Evolutionary conservation across 1,140 invertebrate genomes (phyloP).

Genomic region (Meloidogyne hapla): DNA sequence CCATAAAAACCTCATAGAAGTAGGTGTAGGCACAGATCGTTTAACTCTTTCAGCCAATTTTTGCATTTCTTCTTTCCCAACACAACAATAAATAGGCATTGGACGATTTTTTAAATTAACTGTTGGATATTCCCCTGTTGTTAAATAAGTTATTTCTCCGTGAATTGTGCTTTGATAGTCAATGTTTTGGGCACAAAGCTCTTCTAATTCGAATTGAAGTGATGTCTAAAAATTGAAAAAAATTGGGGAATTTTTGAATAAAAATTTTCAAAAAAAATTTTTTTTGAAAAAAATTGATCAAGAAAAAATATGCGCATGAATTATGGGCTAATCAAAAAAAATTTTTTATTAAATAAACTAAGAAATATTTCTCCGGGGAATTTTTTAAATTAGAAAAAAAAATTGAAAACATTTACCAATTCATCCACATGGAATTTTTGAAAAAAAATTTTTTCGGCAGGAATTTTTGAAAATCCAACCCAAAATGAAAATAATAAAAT

Average conservation of each 20-base stretch:
- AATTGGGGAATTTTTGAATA: no score
- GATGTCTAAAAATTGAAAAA: slow-evolving; percentile 27
- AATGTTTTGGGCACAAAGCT: slow-evolving; percentile 40
- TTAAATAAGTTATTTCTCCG: slow-evolving; percentile 44
- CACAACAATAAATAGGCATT: slow-evolving; percentile 33
- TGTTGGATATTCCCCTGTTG: slow-evolving; percentile 47
- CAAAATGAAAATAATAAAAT: no score
- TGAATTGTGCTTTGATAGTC: slow-evolving; percentile 41
- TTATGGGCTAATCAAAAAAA: no score
- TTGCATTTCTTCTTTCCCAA: slow-evolving; percentile 29
- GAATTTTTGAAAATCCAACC: no score
- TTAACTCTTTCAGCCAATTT: slow-evolving; percentile 5
- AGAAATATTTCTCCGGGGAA: no score
- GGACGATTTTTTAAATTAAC: slow-evolving; percentile 30
- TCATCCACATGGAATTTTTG: no score
- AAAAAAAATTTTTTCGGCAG: no score
- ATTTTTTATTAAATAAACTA: no score
- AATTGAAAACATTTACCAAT: no score
- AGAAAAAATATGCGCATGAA: no score
- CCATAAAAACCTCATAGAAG: background rate
- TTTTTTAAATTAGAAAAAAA: no score
- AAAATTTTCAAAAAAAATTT: slow-evolving; percentile 17
- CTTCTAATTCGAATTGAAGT: slow-evolving; percentile 42
- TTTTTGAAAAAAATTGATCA: background rate
- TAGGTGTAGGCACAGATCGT: background rate